These are phyloP conservation scores for Gymnothorax reevesii DNA, from an alignment of 2,797 vertebrate genomes.

Conservation along the genomic window DNA sequence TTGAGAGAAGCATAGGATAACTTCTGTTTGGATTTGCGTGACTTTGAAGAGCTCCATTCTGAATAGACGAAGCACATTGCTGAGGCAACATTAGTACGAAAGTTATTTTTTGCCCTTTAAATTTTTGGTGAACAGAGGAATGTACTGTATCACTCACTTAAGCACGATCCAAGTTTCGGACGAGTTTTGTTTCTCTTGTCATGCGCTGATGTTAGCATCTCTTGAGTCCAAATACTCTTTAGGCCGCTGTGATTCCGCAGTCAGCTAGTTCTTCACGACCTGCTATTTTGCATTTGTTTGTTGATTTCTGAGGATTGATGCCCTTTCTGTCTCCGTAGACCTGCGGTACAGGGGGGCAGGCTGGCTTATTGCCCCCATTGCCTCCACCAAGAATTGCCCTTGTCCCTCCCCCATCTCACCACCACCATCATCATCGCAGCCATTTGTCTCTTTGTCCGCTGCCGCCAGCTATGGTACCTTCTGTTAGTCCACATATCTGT, in stretches of 20 bases:
- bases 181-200: not conserved
- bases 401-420: slow-evolving; percentile 55
- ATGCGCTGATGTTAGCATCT: too few relatives aligned
- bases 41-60: too few relatives aligned
- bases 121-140: too few relatives aligned
- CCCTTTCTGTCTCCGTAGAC: slow-evolving; percentile 60
- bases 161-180: too few relatives aligned
- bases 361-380: slow-evolving; percentile 77
- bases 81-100: too few relatives aligned
- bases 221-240: not conserved
- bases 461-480: slow-evolving; percentile 61
- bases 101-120: too few relatives aligned
- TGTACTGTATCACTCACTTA: too few relatives aligned
- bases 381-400: slow-evolving; percentile 66
- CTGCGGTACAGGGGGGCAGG: slow-evolving; percentile 62
- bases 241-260: not conserved
- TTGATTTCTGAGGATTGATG: slow-evolving; percentile 16
- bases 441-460: slow-evolving; percentile 67
- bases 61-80: too few relatives aligned
- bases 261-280: slow-evolving; percentile 3
- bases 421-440: slow-evolving; percentile 66
- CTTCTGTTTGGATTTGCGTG: too few relatives aligned
- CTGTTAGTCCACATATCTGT: slow-evolving; percentile 36
- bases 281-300: not conserved
- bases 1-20: too few relatives aligned